Base-by-base conservation (phyloP, 2,888 invertebrate genomes). In the Melanostoma scalare region DNA sequence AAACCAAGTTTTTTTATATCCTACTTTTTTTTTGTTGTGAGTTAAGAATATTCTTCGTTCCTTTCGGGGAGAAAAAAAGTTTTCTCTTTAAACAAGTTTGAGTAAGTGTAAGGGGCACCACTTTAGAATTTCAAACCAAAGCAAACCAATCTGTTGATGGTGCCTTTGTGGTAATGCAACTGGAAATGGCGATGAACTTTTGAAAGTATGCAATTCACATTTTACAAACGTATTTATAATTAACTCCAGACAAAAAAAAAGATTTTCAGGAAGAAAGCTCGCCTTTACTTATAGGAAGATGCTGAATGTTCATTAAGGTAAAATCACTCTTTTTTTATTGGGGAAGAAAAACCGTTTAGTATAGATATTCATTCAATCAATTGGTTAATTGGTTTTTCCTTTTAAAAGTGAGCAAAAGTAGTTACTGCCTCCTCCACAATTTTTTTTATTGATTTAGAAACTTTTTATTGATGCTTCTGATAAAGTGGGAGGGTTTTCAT, bases 181-280 rank as follows among this genome's bases (percentile, higher is more conserved):
- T 38, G 55, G 53, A 53, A 73, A 61, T 63, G 46, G 42, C 55
- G 63, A 73, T 65, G 55, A 56, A 53, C 72, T 53, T 2, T 20
- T 3, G 20, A 44, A 61, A 9, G 4, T 31, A 44, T 61, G 4
- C n/a, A 61, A 5, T 46, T 35, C 5, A 42, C n/a, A 60, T 30
- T 38, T 72, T 33, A 20, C 3, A 8, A 44, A 55, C 33, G 42
- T 20, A 63, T 2, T 48, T 63, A 38, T 63, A 63, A 63, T 63
- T 63, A 63, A 63, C 63, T 63, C 50, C 38, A 0, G 33, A n/a
- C 36, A 63, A 48, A 36, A 58, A 31, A 44, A 31, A 44, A 50
- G 20, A 20, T 20, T 20, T 20, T 20, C 20, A 20, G 20, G 20
- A 20, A 20, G 20, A 20, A 1, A 20, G 20, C 20, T 20, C 20